Base-by-base conservation (phyloP, 30 jellyfish, hydroid and myxozoan species). In the Aurelia sp. region DNA sequence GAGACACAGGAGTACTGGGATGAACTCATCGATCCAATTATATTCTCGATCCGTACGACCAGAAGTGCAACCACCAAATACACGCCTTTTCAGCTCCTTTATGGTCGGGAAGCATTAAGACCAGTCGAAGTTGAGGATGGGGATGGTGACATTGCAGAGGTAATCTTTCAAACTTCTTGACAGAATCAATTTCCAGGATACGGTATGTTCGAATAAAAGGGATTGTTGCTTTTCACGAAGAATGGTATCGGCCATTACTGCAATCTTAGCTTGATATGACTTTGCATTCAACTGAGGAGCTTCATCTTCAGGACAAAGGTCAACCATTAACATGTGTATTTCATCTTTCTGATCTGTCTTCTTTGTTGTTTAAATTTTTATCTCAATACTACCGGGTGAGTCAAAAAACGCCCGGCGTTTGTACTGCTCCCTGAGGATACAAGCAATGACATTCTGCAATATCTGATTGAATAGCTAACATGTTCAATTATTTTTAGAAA, bases 1-100 rank as follows among this genome's bases (percentile, higher is more conserved):
- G 53, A 73, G 48, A 31, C 69, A 41, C 85, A n/a, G 20, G 87
- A 76, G 8, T 55, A 76, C 35, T 76, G 87, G 87, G 87, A 51
- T 44, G 87, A 76, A 57, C 48, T 53, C 55, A 22, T 60, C 19
- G 87, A 76, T 53, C 76, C 87, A 53, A 31, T 58, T n/a, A 55
- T 76, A 35, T 76, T 55, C 18, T 76, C 87, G 15, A 76, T 76
- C 38, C 30, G 76, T 8, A 53, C 87, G 12, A 76, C 75, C 13
- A 55, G 31, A 30, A 55, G 64, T 31, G 21, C 87, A 19, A 76
- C 76, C 41, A 76, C 84, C 35, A 76, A 58, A 30, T 76, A 51
- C 38, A 17, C 87, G 19, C 87, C 87, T 6, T 76, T 76, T 60
- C 58, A 76, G 73, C n/a, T 76, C 65, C 24, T 76, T 73, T 55